Evolutionary conservation across 2,888 invertebrate genomes (phyloP), one percentile per base, ranked within the genome.

Genomic region (Protula sp.): DNA sequence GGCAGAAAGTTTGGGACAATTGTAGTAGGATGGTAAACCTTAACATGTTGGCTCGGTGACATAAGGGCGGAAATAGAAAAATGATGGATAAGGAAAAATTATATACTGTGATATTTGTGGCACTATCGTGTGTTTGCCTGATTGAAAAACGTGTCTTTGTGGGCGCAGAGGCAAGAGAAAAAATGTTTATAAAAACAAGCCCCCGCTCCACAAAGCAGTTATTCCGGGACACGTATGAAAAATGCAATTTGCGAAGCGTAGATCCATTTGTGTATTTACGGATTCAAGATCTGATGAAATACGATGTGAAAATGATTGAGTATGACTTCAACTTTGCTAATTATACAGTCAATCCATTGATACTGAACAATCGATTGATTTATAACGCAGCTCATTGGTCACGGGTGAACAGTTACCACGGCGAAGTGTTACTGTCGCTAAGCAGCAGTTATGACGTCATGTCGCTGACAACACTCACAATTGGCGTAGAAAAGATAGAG

Each of bases 361-460:
- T 58, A 27, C 53, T 57, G 19, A 60, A 60, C 50, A 51, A 53
- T 28, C 51, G 55, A 0, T 38, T 50, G 31, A 48, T 48, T 28
- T 66, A 64, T 60, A 54, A 63, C 26, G 58, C 62, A 27, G 38
- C 62, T 38, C 5, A 19, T 14, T 69, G 69, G 69, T 55, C 66
- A 2, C 51, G 76, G 28, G 76, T 75, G 0, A 63, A 72, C 14
- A 72, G 70, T 3, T 70, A 68, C n/a, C 78, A 79, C 58, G 79
- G 79, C 0, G 70, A 75, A 48, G 77, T 78, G 0, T 64, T 79
- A 30, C 69, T 79, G n/a, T 74, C 77, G 52, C 61, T 79, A 48
- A 74, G 78, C 3, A 78, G 78, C 62, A 75, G 78, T 65, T 78
- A 76, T 63, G 77, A 77, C 45, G 72, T 78, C 2, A 60, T 78